Percentiles rank a stretch among this genome's conserved stretches.
phyloP scores from a whole-genome alignment of 1,140 invertebrate species.

The Cotesia typhae region DNA sequence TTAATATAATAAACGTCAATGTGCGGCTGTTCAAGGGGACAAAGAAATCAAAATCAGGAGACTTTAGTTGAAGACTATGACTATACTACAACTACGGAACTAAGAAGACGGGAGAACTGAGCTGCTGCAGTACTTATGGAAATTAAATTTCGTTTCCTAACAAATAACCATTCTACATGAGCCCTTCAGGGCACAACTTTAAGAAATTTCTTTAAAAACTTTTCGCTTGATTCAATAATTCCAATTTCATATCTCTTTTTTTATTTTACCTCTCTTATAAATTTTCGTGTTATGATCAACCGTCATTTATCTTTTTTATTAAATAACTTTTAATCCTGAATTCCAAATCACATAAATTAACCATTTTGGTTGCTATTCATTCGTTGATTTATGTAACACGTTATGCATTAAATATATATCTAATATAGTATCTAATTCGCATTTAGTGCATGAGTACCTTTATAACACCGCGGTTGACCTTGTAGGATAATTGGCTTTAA shows the following conservation, averaged over 20 bases:
- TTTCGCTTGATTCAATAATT: slow-evolving; percentile 6
- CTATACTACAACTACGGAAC: slow-evolving; percentile 17
- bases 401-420: slow-evolving; percentile 14
- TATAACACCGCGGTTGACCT: slow-evolving; percentile 52
- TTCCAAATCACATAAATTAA: slow-evolving; percentile 3
- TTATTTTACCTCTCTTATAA: slow-evolving; percentile 6
- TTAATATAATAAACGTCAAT: slow-evolving; percentile 53
- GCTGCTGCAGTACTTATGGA: slow-evolving; percentile 58
- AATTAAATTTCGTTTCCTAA: slow-evolving; percentile 57
- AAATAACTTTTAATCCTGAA: slow-evolving; percentile 21
- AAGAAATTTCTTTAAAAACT: slow-evolving; percentile 3
- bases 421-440: slow-evolving; percentile 42
- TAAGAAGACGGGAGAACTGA: neutral
- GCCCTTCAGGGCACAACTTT: slow-evolving; percentile 6
- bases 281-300: slow-evolving; percentile 1
- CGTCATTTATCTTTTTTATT: neutral
- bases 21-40: slow-evolving; percentile 23
- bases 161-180: slow-evolving; percentile 13
- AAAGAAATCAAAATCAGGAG: slow-evolving; percentile 6
- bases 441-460: slow-evolving; percentile 43
- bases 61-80: slow-evolving; percentile 3
- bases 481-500: slow-evolving; percentile 54
- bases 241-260: slow-evolving; percentile 6
- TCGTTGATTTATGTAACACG: neutral
- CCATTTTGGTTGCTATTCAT: neutral